Conservation (phyloP, 2,797 vertebrate genomes). For the Pogoniulus pusillus region DNA sequence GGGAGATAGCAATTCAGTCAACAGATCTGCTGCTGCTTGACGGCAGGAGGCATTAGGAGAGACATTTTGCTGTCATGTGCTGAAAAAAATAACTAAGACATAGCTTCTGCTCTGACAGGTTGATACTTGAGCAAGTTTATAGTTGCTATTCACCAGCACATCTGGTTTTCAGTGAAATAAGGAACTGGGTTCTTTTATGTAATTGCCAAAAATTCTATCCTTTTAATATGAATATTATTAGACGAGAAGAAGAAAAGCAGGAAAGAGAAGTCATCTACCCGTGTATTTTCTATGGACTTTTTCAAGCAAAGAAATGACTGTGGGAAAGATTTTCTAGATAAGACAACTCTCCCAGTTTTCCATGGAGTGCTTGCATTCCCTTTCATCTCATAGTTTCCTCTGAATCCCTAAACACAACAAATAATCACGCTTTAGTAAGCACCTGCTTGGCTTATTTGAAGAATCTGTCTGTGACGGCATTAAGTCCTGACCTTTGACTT, state of each 20-base stretch:
- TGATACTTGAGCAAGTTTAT: neutral
- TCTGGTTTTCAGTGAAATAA: neutral
- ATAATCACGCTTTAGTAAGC: slow-evolving; percentile 71
- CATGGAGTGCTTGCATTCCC: neutral
- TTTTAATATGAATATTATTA: neutral
- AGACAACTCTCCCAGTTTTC: neutral
- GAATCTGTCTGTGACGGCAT: slow-evolving; percentile 35
- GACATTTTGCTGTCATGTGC: neutral
- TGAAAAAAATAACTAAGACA: neutral
- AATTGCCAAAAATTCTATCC: neutral
- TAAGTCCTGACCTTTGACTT: slow-evolving; percentile 70
- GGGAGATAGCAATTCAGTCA: neutral
- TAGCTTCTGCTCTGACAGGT: neutral
- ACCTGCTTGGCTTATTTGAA: slow-evolving; percentile 69
- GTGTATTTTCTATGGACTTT: neutral
- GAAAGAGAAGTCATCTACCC: neutral
- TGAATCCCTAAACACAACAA: slow-evolving; percentile 64
- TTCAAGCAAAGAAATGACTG: neutral
- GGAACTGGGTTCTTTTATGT: neutral
- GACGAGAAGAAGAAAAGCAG: neutral
- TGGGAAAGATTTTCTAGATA: slow-evolving; percentile 1
- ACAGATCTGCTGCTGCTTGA: neutral
- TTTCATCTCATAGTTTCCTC: slow-evolving; percentile 2
- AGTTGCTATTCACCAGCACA: neutral
- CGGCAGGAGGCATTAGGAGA: neutral